Conservation (phyloP, 2,113 vertebrate species). For the Tenebrosternarchus preto region DNA sequence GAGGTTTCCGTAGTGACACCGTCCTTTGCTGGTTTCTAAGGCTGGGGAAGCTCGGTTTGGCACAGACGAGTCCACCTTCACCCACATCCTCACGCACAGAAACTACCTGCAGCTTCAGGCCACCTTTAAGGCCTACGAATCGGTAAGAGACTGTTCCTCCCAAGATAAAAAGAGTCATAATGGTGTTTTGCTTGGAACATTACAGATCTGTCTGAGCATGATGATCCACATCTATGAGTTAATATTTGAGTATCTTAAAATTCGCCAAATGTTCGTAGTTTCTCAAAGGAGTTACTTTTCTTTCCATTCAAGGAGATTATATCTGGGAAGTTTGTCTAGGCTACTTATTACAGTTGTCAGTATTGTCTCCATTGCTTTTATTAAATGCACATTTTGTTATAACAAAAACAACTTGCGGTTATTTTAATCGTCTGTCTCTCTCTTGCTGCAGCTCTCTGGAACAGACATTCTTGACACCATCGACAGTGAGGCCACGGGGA, state of each 20-base stretch:
- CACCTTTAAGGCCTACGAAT: slow-evolving; percentile 77
- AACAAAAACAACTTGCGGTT: not conserved
- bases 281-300: too few relatives aligned
- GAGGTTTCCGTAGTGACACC: not conserved
- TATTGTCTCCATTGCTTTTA: too few relatives aligned
- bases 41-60: slow-evolving; percentile 78
- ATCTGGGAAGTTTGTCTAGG: too few relatives aligned
- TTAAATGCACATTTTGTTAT: too few relatives aligned
- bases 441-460: slow-evolving; percentile 68
- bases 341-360: too few relatives aligned
- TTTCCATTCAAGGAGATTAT: too few relatives aligned
- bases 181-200: too few relatives aligned
- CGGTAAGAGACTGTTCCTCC: slow-evolving; percentile 59
- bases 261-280: too few relatives aligned
- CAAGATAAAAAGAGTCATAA: not conserved
- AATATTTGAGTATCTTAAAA: too few relatives aligned
- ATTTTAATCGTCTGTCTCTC: slow-evolving; percentile 3
- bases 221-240: too few relatives aligned
- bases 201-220: too few relatives aligned
- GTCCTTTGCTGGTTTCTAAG: slow-evolving; percentile 47
- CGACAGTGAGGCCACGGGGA: slow-evolving; percentile 74
- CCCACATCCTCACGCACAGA: slow-evolving; percentile 74
- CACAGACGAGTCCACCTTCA: slow-evolving; percentile 79
- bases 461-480: slow-evolving; percentile 77
- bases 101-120: slow-evolving; percentile 82